Conservation (phyloP, 2,797 vertebrate genomes). For the Merluccius polli region DNA sequence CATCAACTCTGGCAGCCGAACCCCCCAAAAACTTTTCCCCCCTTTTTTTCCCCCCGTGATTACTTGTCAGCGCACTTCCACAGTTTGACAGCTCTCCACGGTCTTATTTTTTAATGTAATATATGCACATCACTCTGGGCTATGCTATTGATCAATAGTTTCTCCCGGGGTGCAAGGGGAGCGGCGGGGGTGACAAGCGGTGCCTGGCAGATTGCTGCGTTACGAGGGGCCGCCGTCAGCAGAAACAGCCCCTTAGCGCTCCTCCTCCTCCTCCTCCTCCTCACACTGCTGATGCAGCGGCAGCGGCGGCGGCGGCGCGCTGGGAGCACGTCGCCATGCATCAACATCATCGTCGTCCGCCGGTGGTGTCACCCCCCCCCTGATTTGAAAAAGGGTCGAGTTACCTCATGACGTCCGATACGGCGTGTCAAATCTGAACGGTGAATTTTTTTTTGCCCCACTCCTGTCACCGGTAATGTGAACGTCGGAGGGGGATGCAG, state of each 20-base stretch:
- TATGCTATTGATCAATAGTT: conserved; percentile 27
- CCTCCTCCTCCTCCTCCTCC: conserved; percentile 50
- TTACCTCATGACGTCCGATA: neutral
- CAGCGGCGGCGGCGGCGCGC: conserved; percentile 16
- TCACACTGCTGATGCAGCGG: conserved; percentile 47
- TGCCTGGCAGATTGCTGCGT: conserved; percentile 69
- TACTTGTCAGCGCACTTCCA: neutral
- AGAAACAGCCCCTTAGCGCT: conserved; percentile 48
- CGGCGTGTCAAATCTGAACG: too few species aligned
- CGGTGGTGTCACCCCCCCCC: too few species aligned
- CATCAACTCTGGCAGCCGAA: conserved; percentile 4
- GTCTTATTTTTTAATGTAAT: neutral
- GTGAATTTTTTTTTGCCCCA: too few species aligned
- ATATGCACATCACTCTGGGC: conserved; percentile 5
- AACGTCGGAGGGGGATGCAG: too few species aligned
- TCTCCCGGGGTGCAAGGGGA: conserved; percentile 31
- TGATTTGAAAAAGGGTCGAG: neutral
- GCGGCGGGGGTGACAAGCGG: conserved; percentile 29
- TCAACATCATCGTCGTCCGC: neutral
- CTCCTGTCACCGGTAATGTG: too few species aligned
- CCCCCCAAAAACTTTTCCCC: neutral
- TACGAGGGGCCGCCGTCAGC: conserved; percentile 63
- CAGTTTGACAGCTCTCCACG: neutral
- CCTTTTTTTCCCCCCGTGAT: neutral
- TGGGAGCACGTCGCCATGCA: neutral